Evolutionary conservation across 1,140 invertebrate species (phyloP).

Genomic region (Scaptomyza montana): DNA sequence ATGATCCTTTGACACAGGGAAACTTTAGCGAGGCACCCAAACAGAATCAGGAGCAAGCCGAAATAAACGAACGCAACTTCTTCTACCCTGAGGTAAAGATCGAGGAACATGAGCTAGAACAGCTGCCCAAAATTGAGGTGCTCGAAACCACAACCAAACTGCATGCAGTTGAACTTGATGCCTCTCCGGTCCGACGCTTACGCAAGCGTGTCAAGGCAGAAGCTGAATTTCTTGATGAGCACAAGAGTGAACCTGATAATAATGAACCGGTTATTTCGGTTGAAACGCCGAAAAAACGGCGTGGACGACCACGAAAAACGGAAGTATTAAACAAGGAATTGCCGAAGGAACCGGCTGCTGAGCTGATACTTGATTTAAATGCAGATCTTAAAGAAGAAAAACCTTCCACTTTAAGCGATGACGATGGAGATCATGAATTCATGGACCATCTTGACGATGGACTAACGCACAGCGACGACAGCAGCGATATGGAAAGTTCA

Average conservation of each 20-base stretch:
- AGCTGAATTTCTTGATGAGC: background rate
- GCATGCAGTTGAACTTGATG: conserved; percentile 17
- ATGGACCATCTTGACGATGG: conserved; percentile 32
- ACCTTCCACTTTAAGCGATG: conserved; percentile 44
- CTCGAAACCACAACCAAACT: conserved; percentile 50
- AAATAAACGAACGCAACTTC: conserved; percentile 42
- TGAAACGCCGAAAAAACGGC: conserved; percentile 46
- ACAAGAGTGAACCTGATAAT: background rate
- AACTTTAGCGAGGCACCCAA: conserved; percentile 35
- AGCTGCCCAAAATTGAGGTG: conserved; percentile 76
- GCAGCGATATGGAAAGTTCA: conserved; percentile 43
- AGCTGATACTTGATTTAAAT: conserved; percentile 26
- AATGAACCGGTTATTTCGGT: background rate
- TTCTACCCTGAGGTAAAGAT: conserved; percentile 77
- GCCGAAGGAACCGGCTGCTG: conserved; percentile 3
- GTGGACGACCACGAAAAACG: conserved; percentile 59
- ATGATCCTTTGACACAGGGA: conserved; percentile 61
- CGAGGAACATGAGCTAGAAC: conserved; percentile 75
- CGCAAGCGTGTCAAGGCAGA: conserved; percentile 59
- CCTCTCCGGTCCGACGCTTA: conserved; percentile 33
- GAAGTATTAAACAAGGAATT: conserved; percentile 26
- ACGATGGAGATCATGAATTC: conserved; percentile 54
- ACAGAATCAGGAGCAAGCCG: conserved; percentile 15
- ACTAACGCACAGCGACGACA: conserved; percentile 42
- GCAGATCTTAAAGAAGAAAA: conserved; percentile 45